These are phyloP conservation scores for Phylloscopus trochiloides DNA, from an alignment of 2,113 vertebrate genomes.

Conservation along the genomic window DNA sequence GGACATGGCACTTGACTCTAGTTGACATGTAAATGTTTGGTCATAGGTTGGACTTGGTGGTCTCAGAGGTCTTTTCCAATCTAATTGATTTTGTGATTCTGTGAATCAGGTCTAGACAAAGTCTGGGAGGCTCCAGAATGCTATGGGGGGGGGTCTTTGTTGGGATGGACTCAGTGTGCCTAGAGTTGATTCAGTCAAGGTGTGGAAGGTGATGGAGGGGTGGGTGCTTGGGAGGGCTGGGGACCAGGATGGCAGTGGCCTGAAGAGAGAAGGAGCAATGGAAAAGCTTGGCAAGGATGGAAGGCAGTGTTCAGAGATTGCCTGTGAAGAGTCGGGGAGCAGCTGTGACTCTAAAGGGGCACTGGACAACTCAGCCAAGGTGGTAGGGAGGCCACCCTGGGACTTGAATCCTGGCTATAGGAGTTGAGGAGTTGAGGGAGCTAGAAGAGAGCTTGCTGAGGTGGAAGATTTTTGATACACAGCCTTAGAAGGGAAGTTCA, in stretches of 20 bases:
- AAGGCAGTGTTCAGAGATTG: background rate
- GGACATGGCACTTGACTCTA: background rate
- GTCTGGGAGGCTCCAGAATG: background rate
- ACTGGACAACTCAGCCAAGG: background rate
- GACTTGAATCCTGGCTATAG: background rate
- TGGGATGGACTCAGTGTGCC: background rate
- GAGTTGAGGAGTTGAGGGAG: background rate
- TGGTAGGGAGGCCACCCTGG: background rate
- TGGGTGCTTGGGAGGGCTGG: background rate
- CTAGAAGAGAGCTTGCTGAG: background rate
- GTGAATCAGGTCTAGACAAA: background rate
- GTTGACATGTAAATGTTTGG: background rate
- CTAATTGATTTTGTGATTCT: background rate
- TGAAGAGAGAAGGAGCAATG: background rate
- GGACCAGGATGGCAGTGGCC: background rate
- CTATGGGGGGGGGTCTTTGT: fast-evolving
- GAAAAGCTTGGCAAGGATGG: background rate
- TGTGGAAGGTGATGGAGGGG: background rate
- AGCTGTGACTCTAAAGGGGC: background rate
- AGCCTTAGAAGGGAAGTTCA: background rate
- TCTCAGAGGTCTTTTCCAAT: background rate
- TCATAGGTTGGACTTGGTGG: background rate
- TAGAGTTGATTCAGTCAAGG: background rate
- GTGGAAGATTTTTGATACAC: background rate
- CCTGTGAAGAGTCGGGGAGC: background rate